Percentiles rank a stretch among this genome's conserved stretches.
Conservation (phyloP, 2,888 invertebrate genomes). For the Pachymerium ferrugineum region DNA sequence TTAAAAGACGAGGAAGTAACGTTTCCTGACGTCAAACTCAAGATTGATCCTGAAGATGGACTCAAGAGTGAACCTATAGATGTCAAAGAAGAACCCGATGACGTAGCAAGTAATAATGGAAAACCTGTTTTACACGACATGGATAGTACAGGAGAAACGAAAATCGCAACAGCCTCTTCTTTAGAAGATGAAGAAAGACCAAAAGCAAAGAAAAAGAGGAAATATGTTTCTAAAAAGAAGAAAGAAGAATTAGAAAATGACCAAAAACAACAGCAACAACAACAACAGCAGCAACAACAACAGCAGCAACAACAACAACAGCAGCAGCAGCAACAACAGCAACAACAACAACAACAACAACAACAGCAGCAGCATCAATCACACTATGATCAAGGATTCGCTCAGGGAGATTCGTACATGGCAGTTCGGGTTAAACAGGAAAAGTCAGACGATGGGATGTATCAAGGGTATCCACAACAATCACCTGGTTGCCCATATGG, state of each 20-base stretch:
- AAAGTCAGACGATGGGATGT: conserved; percentile 29
- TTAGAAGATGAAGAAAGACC: not conserved
- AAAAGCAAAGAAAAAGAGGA: conserved; percentile 32
- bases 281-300: not conserved
- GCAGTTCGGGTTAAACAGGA: conserved; percentile 30
- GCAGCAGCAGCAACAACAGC: conserved; percentile 2
- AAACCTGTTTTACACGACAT: not conserved
- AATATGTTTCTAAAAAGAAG: conserved; percentile 31
- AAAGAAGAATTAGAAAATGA: conserved; percentile 6
- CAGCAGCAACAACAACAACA: conserved; percentile 29
- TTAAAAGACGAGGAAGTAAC: conserved; percentile 82
- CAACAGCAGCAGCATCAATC: not conserved
- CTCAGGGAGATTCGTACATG: not conserved
- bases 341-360: conserved; percentile 18
- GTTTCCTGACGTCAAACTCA: conserved; percentile 51
- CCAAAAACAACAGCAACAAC: conserved; percentile 28
- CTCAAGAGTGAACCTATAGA: conserved; percentile 33
- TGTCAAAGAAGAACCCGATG: conserved; percentile 35
- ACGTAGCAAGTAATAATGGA: not conserved
- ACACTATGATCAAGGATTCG: not conserved
- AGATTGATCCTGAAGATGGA: conserved; percentile 35
- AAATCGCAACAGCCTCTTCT: not conserved
- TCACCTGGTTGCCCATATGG: conserved; percentile 34
- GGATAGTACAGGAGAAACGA: not conserved
- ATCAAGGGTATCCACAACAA: conserved; percentile 30